Evolutionary conservation across 2,888 invertebrate species (phyloP).

Genomic region (Agonopterix subpropinquella): DNA sequence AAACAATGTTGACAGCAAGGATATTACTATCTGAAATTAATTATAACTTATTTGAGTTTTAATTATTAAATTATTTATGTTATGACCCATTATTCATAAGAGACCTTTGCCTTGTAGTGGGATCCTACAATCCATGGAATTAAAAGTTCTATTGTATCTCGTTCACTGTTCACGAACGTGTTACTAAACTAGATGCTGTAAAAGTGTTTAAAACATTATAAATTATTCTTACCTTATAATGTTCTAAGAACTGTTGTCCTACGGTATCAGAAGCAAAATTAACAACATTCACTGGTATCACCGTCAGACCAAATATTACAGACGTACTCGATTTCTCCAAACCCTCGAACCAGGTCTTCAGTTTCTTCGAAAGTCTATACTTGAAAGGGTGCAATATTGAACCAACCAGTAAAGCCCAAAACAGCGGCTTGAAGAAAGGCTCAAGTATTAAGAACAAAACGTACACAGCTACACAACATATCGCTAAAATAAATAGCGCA

Average conservation of each 20-base stretch:
- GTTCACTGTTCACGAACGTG: too few species aligned
- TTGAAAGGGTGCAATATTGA: slow-evolving; percentile 98
- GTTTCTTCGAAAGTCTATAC: slow-evolving; percentile 82
- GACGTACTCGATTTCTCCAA: slow-evolving; percentile 81
- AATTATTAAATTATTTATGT: too few species aligned
- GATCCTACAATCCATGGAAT: too few species aligned
- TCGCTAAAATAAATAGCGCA: slow-evolving; percentile 83
- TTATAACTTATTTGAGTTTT: background rate
- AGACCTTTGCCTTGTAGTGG: too few species aligned
- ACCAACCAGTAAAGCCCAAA: slow-evolving; percentile 98
- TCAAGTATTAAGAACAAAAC: slow-evolving; percentile 90
- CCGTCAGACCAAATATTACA: slow-evolving; percentile 72
- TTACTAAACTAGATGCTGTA: too few species aligned
- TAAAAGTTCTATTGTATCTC: too few species aligned
- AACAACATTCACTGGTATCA: slow-evolving; percentile 85
- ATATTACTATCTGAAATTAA: slow-evolving; percentile 57
- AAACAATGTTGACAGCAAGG: slow-evolving; percentile 55
- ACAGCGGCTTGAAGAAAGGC: slow-evolving; percentile 93
- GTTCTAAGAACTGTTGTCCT: slow-evolving; percentile 81
- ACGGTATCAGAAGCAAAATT: slow-evolving; percentile 85
- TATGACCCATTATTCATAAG: too few species aligned
- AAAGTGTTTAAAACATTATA: too few species aligned
- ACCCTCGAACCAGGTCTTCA: slow-evolving; percentile 86
- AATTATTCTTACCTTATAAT: slow-evolving; percentile 63
- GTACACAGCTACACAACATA: slow-evolving; percentile 81